Base-by-base conservation (phyloP, 2,888 invertebrate genomes). In the Operophtera brumata region DNA sequence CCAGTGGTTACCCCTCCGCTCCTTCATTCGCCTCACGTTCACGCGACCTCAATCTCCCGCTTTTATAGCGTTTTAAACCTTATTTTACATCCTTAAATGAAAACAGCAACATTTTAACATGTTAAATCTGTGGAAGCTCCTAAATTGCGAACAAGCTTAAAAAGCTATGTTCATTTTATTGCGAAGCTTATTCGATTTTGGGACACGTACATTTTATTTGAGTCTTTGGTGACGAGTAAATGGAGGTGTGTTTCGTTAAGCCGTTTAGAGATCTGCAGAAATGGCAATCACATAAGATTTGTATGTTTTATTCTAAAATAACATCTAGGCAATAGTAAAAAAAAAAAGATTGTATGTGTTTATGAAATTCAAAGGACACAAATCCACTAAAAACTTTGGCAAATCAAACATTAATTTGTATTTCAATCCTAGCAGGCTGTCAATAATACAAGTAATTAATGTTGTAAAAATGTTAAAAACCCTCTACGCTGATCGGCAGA, bases 81-180 rank as follows among this genome's bases (percentile, higher is more conserved):
- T 61, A 71, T 73, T 77, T 78, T 75, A 75, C 71, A 69, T 53
- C 59, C 62, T 65, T 59, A 65, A 73, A 74, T 70, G 70, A 67
- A 73, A 75, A 76, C 66, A 45, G 66, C 67, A 68, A 66, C 68
- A 68, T 64, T 65, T 70, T 67, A 71, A 71, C 71, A 69, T 70
- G 72, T 70, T 69, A 70, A 65, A 63, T 61, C 54, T 57, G 61
- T 66, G 64, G 67, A 74, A 71, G 73, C 70, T 69, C 67, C 67
- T 50, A 68, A 75, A 78, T 76, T 72, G 69, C 71, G 71, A 67
- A 66, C 70, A 66, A 63, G 61, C 63, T 64, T 70, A 69, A 78
- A 73, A 71, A 59, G 67, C 69, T 67, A 73, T 71, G 77, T 67
- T 75, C 67, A 75, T 78, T 77, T 78, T 74, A 78, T 74, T 67